Conservation (phyloP, 2,113 vertebrate species). For the Xenopus borealis region DNA sequence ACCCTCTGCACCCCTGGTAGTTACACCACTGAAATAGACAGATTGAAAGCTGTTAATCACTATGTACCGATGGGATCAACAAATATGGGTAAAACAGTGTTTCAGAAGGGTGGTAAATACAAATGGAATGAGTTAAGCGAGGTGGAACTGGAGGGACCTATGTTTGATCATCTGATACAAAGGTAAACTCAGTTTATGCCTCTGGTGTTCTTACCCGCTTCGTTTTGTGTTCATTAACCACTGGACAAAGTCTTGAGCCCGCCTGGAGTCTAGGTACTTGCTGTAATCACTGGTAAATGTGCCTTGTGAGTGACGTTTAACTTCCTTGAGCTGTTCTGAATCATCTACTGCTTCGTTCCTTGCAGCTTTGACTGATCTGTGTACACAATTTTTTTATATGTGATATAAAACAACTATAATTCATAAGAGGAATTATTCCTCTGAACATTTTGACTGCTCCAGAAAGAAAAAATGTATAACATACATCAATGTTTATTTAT, state of each 20-base stretch:
- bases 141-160: neutral
- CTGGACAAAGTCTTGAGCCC: constrained; percentile 94
- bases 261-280: constrained; percentile 91
- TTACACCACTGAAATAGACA: too few species aligned
- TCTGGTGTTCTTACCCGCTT: constrained; percentile 73
- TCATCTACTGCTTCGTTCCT: constrained; percentile 71
- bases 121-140: constrained; percentile 3
- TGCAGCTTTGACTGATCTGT: constrained; percentile 70
- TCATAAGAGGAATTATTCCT: neutral
- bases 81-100: neutral
- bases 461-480: too few species aligned
- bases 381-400: constrained; percentile 36
- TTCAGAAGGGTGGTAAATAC: neutral
- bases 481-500: too few species aligned
- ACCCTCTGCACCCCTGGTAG: too few species aligned
- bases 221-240: constrained; percentile 96
- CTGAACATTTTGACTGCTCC: neutral
- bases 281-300: constrained; percentile 98
- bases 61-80: too few species aligned
- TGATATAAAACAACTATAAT: neutral
- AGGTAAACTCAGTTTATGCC: constrained; percentile 7
- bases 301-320: constrained; percentile 96
- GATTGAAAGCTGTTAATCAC: too few species aligned
- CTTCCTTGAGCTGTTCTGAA: constrained; percentile 70
- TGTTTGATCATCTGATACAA: constrained; percentile 15